Percentiles rank a stretch among this genome's conserved stretches.
Conservation (phyloP, 2,113 vertebrate species). For the Bujurquina vittata region DNA sequence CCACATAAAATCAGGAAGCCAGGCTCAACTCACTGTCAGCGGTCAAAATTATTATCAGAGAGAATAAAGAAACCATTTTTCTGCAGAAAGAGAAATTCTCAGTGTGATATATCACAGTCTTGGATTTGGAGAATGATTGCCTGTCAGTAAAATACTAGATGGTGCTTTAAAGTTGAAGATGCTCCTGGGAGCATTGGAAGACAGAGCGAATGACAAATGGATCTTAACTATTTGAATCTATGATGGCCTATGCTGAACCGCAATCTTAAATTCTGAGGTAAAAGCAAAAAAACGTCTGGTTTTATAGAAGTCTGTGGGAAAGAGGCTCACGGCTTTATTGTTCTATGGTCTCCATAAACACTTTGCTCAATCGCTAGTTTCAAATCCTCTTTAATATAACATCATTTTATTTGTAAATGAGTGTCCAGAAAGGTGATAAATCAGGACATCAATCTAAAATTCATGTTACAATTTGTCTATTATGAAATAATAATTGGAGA, state of each 20-base stretch:
- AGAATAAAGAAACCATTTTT: conserved; percentile 56
- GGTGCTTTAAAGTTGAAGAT: conserved; percentile 50
- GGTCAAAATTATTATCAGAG: conserved; percentile 60
- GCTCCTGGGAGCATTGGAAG: conserved; percentile 42
- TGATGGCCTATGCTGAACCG: conserved; percentile 32
- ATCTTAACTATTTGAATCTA: conserved; percentile 23
- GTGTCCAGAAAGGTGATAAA: not conserved
- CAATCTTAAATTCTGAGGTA: conserved; percentile 28
- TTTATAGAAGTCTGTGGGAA: not conserved
- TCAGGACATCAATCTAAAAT: not conserved
- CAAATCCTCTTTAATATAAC: not conserved
- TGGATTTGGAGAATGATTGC: conserved; percentile 45
- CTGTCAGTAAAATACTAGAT: conserved; percentile 64
- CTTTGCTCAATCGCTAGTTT: not conserved
- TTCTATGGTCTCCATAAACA: not conserved
- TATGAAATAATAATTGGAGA: not conserved
- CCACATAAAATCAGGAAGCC: conserved; percentile 32
- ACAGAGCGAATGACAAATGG: conserved; percentile 44
- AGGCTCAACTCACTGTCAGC: conserved; percentile 40
- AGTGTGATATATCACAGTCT: conserved; percentile 50
- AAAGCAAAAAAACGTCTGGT: not conserved
- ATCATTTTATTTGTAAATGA: not conserved
- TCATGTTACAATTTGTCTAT: not conserved
- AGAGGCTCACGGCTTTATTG: no score
- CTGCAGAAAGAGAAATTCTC: conserved; percentile 49